Conservation (phyloP, 2,888 invertebrate species). For the Parnassius orleans region DNA sequence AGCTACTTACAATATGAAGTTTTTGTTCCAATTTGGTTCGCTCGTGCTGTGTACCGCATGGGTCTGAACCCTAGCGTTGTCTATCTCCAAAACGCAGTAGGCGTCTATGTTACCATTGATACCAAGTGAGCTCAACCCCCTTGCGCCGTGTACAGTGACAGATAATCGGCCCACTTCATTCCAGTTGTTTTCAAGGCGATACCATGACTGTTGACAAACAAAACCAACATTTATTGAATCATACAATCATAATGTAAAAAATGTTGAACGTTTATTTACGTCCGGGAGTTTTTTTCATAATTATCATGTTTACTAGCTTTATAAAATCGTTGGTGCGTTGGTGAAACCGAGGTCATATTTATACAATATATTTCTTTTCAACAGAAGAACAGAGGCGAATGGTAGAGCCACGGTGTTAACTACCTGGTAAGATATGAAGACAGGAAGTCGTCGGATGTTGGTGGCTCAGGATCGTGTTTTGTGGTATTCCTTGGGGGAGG, state of each 20-base stretch:
- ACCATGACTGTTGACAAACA: conserved; percentile 56
- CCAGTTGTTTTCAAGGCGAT: conserved; percentile 59
- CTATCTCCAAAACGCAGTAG: conserved; percentile 68
- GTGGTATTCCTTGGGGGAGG: too few species aligned
- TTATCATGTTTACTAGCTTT: neutral
- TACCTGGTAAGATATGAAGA: too few species aligned
- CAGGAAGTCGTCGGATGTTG: too few species aligned
- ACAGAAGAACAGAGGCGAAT: too few species aligned
- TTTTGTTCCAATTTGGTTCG: conserved; percentile 69
- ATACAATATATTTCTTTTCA: too few species aligned
- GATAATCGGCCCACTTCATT: conserved; percentile 65
- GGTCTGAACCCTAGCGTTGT: conserved; percentile 71
- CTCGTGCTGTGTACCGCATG: conserved; percentile 57
- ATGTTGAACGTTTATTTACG: neutral
- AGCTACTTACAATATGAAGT: conserved; percentile 64
- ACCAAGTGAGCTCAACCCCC: conserved; percentile 55
- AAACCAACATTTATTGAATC: neutral
- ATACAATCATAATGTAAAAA: neutral
- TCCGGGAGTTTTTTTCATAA: neutral
- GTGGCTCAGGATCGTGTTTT: too few species aligned
- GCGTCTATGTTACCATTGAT: conserved; percentile 63
- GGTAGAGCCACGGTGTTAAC: too few species aligned
- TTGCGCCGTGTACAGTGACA: conserved; percentile 64
- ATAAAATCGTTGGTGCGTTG: too few species aligned
- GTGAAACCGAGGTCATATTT: too few species aligned